Evolutionary conservation across 2,797 vertebrate genomes (phyloP), one percentile per base, ranked within the genome.

Genomic region (Dromococcyx pavoninus): DNA sequence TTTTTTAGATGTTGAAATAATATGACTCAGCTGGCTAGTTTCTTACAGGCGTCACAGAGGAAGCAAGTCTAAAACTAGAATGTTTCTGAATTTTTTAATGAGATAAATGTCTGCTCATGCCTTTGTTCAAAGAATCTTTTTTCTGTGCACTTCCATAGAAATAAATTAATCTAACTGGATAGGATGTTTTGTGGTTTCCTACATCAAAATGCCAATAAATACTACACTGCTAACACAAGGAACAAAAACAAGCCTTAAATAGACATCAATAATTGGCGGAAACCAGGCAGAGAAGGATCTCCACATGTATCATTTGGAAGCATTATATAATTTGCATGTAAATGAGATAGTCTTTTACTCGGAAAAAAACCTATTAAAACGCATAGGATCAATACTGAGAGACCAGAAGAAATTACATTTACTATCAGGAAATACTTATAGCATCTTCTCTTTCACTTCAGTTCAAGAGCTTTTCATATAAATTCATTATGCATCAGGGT

Each of bases 121-220:
- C 80, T 77, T 76, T 89, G 44, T 96, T 94, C 86, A 88, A 9
- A 86, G 72, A 93, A 80, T 41, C 53, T 69, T 91, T 65, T 66
- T 86, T 64, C 78, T 93, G 84, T 76, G 62, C 61, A 60, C 58
- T 93, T 94, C 83, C 93, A 91, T 6, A 91, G 53, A 91, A 94
- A 96, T 78, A 90, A 95, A 97, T 94, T 96, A 93, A 93, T 96
- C 88, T 94, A 97, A 96, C 69, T 81, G 87, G 64, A 93, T 84
- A 96, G 76, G 75, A 91, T 93, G 62, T 80, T 95, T 97, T 94
- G 90, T 87, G 80, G 74, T 95, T 97, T 96, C 75, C 87, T 96
- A 91, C 90, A 97, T 96, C 90, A 97, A 96, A 97, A 96, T 94
- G 93, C 93, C 96, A 96, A 97, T 97, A 97, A 94, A 94, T 95